Conservation (phyloP, 2,888 invertebrate species). For the Euspilapteryx auroguttella region DNA sequence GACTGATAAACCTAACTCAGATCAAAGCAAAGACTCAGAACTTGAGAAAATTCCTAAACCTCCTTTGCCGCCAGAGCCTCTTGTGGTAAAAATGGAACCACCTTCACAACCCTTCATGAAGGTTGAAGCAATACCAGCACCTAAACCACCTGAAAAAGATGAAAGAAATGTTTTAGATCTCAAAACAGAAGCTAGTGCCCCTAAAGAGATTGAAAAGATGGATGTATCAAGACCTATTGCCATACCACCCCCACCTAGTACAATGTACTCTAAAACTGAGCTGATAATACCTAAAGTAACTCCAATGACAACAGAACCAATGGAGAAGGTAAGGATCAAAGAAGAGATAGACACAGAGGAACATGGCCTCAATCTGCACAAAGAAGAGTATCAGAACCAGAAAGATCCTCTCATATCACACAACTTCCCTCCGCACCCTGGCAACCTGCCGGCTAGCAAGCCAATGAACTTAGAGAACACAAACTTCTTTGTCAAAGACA, state of each 20-base stretch:
- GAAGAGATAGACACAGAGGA: conserved; percentile 53
- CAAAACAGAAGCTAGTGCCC: conserved; percentile 31
- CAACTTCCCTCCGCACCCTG: conserved; percentile 34
- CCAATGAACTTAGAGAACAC: conserved; percentile 47
- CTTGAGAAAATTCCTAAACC: too few species aligned
- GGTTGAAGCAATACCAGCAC: conserved; percentile 23
- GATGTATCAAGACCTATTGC: conserved; percentile 27
- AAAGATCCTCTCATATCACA: conserved; percentile 51
- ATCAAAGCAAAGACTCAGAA: conserved; percentile 36
- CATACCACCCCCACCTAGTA: conserved; percentile 19
- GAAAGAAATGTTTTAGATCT: conserved; percentile 37
- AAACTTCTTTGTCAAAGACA: conserved; percentile 51
- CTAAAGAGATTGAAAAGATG: conserved; percentile 26
- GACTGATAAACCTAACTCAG: conserved; percentile 36
- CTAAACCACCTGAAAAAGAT: conserved; percentile 29
- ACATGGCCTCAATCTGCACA: conserved; percentile 34
- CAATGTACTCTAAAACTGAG: conserved; percentile 60
- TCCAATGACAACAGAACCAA: conserved; percentile 49
- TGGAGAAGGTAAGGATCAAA: conserved; percentile 54
- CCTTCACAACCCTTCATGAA: conserved; percentile 30
- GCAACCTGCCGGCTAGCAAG: conserved; percentile 29
- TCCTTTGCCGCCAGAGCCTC: conserved; percentile 30
- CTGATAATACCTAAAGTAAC: conserved; percentile 64
- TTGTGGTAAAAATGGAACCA: conserved; percentile 25
- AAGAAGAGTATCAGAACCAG: conserved; percentile 42